These are phyloP conservation scores for Yoshiicerus persimilis DNA, from an alignment of 1,140 invertebrate genomes.

Conservation along the genomic window DNA sequence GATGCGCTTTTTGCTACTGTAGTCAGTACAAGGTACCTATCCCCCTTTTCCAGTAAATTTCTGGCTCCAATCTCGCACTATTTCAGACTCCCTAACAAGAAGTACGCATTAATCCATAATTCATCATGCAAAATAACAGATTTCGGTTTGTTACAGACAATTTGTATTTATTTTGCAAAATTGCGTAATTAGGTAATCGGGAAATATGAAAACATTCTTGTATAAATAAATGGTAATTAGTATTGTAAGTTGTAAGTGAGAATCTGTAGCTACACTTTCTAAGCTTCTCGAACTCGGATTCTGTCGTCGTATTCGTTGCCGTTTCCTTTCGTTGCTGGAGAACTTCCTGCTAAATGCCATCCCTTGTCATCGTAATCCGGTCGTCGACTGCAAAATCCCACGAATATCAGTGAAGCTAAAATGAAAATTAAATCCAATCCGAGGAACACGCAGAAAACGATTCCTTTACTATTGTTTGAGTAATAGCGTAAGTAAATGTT, in stretches of 20 bases:
- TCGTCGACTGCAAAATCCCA: conserved; percentile 4
- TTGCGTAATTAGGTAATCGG: no score
- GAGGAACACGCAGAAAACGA: conserved; percentile 28
- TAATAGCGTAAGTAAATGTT: background rate
- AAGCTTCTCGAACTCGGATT: no score
- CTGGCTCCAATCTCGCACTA: background rate
- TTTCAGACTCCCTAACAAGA: background rate
- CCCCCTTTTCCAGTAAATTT: background rate
- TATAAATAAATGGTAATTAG: no score
- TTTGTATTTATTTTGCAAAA: no score
- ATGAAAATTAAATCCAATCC: conserved; percentile 26
- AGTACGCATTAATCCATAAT: no score
- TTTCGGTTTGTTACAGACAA: no score
- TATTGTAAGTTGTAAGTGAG: no score
- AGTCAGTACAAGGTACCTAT: background rate
- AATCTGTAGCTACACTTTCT: background rate
- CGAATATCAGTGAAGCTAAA: conserved; percentile 6
- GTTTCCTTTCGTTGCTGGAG: background rate
- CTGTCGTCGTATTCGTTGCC: background rate
- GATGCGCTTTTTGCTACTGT: background rate
- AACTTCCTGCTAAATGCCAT: background rate
- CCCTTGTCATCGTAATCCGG: background rate
- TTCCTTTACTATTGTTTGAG: conserved; percentile 31
- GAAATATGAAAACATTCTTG: no score
- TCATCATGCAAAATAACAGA: no score